Conservation (phyloP, 35 echinoderm and acorn worm species). For the Holothuria glaberrima region DNA sequence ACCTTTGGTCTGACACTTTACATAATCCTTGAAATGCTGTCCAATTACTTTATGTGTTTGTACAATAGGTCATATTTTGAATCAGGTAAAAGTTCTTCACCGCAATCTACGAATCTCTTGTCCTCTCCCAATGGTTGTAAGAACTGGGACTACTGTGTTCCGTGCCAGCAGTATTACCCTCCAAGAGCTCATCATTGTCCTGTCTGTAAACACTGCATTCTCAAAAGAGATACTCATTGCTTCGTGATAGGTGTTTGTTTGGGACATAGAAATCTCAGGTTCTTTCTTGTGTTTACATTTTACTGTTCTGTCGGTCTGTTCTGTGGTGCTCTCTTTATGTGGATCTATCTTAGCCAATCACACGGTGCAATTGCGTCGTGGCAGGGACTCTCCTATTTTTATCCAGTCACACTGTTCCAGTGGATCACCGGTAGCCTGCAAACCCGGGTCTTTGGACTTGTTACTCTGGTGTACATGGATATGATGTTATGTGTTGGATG, state of each 20-base stretch:
- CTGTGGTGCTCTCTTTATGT: slow-evolving; percentile 35
- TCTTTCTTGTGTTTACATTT: slow-evolving; percentile 79
- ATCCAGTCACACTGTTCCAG: slow-evolving; percentile 60
- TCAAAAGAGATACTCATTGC: slow-evolving; percentile 85
- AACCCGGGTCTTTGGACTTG: slow-evolving; percentile 23
- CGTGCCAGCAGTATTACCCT: slow-evolving; percentile 88
- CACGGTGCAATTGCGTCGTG: slow-evolving; percentile 63
- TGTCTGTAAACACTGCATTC: slow-evolving; percentile 75
- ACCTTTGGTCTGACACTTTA: slow-evolving; percentile 43
- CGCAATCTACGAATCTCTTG: not conserved
- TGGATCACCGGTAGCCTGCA: slow-evolving; percentile 63
- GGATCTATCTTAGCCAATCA: slow-evolving; percentile 55
- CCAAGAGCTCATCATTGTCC: slow-evolving; percentile 86
- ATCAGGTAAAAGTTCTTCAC: not conserved
- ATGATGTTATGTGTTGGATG: slow-evolving; percentile 65
- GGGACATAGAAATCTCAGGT: slow-evolving; percentile 77
- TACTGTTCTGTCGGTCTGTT: slow-evolving; percentile 61
- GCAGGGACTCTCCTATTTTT: slow-evolving; percentile 54
- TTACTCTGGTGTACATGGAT: slow-evolving; percentile 69
- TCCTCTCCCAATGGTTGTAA: slow-evolving; percentile 45
- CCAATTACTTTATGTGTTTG: slow-evolving; percentile 72
- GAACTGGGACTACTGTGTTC: slow-evolving; percentile 83
- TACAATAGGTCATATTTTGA: slow-evolving; percentile 63
- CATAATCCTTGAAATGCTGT: slow-evolving; percentile 48
- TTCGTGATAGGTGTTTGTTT: slow-evolving; percentile 81